Conservation (phyloP, 2,888 invertebrate genomes). For the Cotesia congregata region DNA sequence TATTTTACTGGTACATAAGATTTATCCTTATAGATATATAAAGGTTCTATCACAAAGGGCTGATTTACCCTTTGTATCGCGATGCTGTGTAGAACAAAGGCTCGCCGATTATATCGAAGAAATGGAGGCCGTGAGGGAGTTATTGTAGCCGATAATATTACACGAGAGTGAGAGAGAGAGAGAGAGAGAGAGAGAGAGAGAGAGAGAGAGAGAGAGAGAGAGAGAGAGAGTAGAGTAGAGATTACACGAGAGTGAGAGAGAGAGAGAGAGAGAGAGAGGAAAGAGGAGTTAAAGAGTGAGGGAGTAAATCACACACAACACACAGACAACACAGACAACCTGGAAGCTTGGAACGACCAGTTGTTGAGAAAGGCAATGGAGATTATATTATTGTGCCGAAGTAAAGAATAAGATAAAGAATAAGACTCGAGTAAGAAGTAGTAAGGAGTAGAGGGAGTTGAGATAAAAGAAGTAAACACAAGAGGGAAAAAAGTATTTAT, state of each 20-base stretch:
- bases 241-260: background rate
- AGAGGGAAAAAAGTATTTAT: conserved; percentile 23
- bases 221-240: conserved; percentile 2
- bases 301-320: conserved; percentile 22
- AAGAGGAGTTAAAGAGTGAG: conserved; percentile 25
- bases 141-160: background rate
- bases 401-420: background rate
- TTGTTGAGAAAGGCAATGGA: conserved; percentile 28
- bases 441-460: background rate
- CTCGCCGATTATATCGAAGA: conserved; percentile 22
- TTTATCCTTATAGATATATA: background rate
- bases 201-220: conserved; percentile 31
- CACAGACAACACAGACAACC: background rate
- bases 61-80: conserved; percentile 20
- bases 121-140: conserved; percentile 2
- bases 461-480: background rate
- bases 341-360: conserved; percentile 2
- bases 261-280: conserved; percentile 8
- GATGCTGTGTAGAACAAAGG: conserved; percentile 28
- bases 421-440: background rate
- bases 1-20: background rate
- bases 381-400: background rate
- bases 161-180: background rate
- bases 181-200: background rate
- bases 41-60: conserved; percentile 10